Evolutionary conservation across 1,140 invertebrate species (phyloP).

Genomic region (Trinorchestia longiramus): DNA sequence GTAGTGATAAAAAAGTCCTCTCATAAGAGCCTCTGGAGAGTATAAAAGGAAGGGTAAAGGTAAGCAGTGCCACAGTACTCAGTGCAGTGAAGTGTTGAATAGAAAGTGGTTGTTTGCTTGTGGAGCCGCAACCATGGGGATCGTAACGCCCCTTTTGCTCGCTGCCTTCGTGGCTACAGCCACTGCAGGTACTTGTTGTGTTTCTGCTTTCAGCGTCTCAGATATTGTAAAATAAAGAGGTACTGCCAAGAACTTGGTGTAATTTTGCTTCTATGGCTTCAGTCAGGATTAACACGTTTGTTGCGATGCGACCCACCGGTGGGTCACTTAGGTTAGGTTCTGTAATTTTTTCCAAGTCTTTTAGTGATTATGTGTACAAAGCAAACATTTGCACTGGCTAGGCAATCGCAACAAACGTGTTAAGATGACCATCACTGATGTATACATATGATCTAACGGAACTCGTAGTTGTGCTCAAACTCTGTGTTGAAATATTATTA

Average conservation of each 20-base stretch:
- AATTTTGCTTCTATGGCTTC: neutral
- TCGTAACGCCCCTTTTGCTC: neutral
- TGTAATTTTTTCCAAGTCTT: no score
- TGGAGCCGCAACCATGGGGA: conserved; percentile 20
- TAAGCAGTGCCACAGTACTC: neutral
- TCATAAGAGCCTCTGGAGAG: neutral
- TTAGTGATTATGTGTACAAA: no score
- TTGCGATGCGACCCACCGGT: neutral
- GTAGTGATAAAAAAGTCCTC: neutral
- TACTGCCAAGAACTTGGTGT: neutral
- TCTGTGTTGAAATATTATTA: neutral
- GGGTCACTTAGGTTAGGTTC: no score
- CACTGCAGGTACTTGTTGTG: neutral
- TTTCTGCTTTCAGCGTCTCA: neutral
- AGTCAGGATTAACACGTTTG: neutral
- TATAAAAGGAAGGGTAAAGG: conserved; percentile 20
- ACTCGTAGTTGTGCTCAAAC: neutral
- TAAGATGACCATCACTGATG: no score
- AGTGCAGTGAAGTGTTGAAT: conserved; percentile 35
- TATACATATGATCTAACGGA: neutral
- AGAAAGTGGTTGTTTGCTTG: neutral
- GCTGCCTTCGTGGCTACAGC: conserved; percentile 46
- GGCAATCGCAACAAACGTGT: no score
- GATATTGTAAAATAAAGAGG: neutral
- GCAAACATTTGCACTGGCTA: no score